A percentile compares a stretch with the other conserved stretches of the same genome.
These are phyloP conservation scores for Elaphurus davidianus DNA, from an alignment of 2,113 vertebrate genomes.

Conservation along the genomic window DNA sequence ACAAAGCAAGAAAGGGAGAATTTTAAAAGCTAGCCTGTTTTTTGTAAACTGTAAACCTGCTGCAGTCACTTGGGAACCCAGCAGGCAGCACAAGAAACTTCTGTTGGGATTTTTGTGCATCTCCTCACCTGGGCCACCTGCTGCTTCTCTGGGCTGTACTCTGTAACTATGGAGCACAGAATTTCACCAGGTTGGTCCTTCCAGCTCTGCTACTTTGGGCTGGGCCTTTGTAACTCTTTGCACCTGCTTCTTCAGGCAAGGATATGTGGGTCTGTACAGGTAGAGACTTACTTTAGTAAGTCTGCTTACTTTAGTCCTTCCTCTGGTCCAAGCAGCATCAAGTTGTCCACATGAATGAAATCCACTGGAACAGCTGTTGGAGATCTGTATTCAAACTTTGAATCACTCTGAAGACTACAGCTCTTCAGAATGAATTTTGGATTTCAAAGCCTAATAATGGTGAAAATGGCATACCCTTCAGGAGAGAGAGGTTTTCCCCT, in stretches of 20 bases:
- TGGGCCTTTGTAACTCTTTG: not conserved
- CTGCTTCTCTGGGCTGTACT: not conserved
- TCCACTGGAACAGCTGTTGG: not conserved
- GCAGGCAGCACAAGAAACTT: constrained; percentile 28
- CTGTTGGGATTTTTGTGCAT: constrained; percentile 40
- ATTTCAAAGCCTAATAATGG: constrained; percentile 22
- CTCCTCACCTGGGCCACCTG: not conserved
- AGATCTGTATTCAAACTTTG: not conserved
- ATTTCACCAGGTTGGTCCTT: not conserved
- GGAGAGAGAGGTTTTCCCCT: not conserved
- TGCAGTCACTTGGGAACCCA: not conserved
- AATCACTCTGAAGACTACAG: not conserved
- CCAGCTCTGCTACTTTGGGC: not conserved
- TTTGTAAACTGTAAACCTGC: not conserved
- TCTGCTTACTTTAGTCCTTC: not conserved
- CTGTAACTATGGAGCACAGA: not conserved
- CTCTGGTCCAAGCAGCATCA: not conserved
- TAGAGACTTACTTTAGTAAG: not conserved
- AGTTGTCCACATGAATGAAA: not conserved
- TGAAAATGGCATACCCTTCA: constrained; percentile 9
- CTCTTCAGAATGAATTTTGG: not conserved
- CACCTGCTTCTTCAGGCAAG: not conserved
- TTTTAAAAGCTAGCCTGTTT: not conserved
- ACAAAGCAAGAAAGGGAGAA: not conserved
- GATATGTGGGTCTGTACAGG: not conserved